These are phyloP conservation scores for Parascotia fuliginaria DNA, from an alignment of 2,888 invertebrate genomes.

Conservation along the genomic window DNA sequence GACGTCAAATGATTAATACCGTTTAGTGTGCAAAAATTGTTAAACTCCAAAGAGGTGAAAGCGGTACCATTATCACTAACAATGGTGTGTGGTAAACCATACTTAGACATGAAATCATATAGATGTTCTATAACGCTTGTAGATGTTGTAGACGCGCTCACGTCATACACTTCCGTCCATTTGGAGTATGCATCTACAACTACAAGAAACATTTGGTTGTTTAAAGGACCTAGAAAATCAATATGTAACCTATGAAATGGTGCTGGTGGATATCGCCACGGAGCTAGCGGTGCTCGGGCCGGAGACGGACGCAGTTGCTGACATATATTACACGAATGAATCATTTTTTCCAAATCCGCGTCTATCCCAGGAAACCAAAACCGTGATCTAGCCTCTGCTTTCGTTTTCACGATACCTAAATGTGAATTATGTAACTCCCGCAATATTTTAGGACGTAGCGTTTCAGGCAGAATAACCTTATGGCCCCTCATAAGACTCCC, in stretches of 20 bases:
- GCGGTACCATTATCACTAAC: background rate
- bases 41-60: background rate
- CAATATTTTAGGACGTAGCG: background rate
- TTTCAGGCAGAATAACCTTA: background rate
- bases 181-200: no score
- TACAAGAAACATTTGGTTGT: no score
- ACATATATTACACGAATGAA: background rate
- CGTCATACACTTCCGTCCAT: no score
- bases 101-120: background rate
- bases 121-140: background rate
- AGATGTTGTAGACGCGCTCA: background rate
- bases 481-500: background rate
- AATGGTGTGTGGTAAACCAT: background rate
- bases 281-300: background rate
- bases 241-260: no score
- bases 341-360: constrained; percentile 1
- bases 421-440: background rate
- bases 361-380: constrained; percentile 12
- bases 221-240: no score
- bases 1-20: background rate
- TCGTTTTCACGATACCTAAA: constrained; percentile 2
- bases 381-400: constrained; percentile 4
- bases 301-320: constrained; percentile 6
- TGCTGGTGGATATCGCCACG: no score
- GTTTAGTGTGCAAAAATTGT: background rate